Evolutionary conservation across 2,797 vertebrate species (phyloP).

Genomic region (Gambelia wislizenii): DNA sequence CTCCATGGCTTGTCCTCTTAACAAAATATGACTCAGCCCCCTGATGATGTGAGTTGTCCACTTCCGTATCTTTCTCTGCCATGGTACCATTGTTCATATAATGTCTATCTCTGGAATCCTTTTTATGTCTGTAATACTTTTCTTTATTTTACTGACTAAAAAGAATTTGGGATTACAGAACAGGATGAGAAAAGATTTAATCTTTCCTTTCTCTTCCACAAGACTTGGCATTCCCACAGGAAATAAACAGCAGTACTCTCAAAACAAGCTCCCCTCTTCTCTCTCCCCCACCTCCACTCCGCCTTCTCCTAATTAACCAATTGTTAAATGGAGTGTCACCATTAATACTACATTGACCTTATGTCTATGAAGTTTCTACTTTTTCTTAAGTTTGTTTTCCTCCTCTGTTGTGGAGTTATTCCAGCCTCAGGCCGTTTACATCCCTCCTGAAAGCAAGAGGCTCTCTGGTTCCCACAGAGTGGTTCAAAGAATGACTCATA

Average conservation of each 20-base stretch:
- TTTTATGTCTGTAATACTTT: conserved; percentile 72
- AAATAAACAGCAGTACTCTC: conserved; percentile 71
- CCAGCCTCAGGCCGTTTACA: conserved; percentile 87
- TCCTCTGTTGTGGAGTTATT: conserved; percentile 84
- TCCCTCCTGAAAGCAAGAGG: conserved; percentile 87
- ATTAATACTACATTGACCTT: conserved; percentile 59
- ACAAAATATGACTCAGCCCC: neutral
- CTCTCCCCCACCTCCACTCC: neutral
- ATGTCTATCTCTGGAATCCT: conserved; percentile 70
- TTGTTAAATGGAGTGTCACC: conserved; percentile 68
- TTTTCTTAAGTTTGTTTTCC: conserved; percentile 77
- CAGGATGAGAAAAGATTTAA: conserved; percentile 73
- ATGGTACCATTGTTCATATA: conserved; percentile 69
- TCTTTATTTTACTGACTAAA: conserved; percentile 72
- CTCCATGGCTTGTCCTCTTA: neutral
- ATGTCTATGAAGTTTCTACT: conserved; percentile 70
- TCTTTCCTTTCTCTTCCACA: conserved; percentile 71
- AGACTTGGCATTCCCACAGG: conserved; percentile 78
- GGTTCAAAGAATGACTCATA: conserved; percentile 88
- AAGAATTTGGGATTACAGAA: conserved; percentile 74
- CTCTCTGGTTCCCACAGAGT: conserved; percentile 89
- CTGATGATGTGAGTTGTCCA: neutral
- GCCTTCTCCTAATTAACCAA: neutral
- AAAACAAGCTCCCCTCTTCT: conserved; percentile 54
- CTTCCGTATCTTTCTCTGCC: conserved; percentile 59